Conservation (phyloP, 2,113 vertebrate species). For the Panthera leo region DNA sequence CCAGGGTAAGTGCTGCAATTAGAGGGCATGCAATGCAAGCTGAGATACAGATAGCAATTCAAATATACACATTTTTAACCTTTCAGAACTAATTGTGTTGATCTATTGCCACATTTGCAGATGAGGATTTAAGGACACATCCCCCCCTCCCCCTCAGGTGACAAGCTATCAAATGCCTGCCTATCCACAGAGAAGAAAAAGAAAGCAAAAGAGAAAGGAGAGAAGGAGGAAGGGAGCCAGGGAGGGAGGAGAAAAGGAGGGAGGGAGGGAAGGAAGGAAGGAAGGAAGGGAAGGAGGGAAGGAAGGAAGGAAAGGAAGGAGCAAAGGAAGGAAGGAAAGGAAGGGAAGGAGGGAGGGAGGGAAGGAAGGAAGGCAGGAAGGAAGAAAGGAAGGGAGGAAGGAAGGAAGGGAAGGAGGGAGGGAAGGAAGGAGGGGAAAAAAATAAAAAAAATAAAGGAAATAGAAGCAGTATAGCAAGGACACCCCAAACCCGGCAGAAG, state of each 20-base stretch:
- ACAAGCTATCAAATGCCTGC: neutral
- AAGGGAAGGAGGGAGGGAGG: neutral
- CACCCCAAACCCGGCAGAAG: too few relatives aligned
- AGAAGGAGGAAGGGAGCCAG: neutral
- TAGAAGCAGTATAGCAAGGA: too few relatives aligned
- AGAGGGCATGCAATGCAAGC: neutral
- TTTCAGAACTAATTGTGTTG: neutral
- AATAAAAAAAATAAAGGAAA: too few relatives aligned
- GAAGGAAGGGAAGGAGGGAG: too few relatives aligned
- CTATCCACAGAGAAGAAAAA: neutral
- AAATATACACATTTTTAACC: neutral
- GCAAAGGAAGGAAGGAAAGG: neutral
- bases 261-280: too few relatives aligned
- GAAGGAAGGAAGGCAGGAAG: neutral
- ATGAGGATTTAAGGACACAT: neutral
- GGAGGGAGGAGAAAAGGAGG: accelerated
- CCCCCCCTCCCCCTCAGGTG: neutral
- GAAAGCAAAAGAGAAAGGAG: too few relatives aligned
- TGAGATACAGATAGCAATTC: neutral
- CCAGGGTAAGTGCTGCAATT: neutral
- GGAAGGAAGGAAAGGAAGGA: accelerated
- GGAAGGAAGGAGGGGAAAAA: too few relatives aligned
- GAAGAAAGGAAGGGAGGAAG: too few relatives aligned
- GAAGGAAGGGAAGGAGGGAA: neutral
- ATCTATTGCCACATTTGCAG: neutral